Conservation (phyloP, 2,113 vertebrate species). For the Hemiprocne comata region DNA sequence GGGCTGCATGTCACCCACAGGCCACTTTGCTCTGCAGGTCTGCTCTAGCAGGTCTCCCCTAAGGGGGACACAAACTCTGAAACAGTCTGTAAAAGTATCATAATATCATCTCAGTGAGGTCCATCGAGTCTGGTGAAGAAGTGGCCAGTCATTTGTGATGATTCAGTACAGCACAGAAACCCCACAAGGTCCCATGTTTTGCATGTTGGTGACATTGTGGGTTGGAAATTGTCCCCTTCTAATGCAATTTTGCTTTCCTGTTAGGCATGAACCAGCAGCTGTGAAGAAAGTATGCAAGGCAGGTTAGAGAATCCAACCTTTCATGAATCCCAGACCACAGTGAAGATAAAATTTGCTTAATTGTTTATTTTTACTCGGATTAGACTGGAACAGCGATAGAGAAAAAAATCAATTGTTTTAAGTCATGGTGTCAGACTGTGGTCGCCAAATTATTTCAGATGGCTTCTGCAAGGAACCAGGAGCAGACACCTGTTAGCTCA, state of each 20-base stretch:
- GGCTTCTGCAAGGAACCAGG: not conserved
- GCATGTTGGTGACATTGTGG: not conserved
- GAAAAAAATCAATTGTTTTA: not conserved
- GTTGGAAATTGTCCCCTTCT: not conserved
- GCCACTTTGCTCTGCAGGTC: not conserved
- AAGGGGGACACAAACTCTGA: not conserved
- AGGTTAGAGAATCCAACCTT: not conserved
- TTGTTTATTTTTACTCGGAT: not conserved
- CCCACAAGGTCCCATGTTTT: rapidly evolving
- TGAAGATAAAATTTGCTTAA: not conserved
- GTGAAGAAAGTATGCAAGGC: not conserved
- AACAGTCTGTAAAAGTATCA: not conserved
- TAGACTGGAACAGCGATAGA: not conserved
- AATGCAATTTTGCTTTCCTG: not conserved
- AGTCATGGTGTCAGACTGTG: not conserved
- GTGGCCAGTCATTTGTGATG: not conserved
- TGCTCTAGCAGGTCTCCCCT: not conserved
- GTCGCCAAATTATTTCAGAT: not conserved
- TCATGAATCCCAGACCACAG: not conserved
- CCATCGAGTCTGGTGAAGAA: not conserved
- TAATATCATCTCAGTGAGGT: not conserved
- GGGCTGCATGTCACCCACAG: not conserved
- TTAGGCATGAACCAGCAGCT: not conserved
- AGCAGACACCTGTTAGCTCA: not conserved
- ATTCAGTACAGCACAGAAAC: not conserved